Percentiles rank a stretch among this genome's conserved stretches.
Conservation (phyloP, 2,888 invertebrate genomes). For the Habrosyne pyritoides region DNA sequence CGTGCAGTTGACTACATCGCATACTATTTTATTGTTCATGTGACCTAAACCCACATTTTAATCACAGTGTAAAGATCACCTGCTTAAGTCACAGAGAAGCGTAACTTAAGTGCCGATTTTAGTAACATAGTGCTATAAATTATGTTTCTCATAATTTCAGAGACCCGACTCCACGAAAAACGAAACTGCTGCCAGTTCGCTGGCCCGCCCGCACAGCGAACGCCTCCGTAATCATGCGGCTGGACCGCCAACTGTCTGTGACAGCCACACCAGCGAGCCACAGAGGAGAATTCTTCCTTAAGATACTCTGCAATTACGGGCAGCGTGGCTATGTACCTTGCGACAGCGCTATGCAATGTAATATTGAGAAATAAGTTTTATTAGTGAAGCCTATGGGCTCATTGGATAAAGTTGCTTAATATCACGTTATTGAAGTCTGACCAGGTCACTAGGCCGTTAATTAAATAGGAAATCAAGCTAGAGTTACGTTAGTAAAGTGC, state of each 20-base stretch:
- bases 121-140: too few relatives aligned
- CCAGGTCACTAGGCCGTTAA: not conserved
- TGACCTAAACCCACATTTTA: too few relatives aligned
- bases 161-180: slow-evolving; percentile 59
- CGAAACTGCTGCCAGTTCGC: slow-evolving; percentile 44
- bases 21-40: too few relatives aligned
- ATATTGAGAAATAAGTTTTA: slow-evolving; percentile 12
- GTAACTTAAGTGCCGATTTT: too few relatives aligned
- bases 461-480: not conserved
- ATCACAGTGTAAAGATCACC: too few relatives aligned
- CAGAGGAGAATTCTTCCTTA: slow-evolving; percentile 47
- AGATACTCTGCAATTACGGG: slow-evolving; percentile 64
- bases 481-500: not conserved
- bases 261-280: slow-evolving; percentile 33
- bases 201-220: slow-evolving; percentile 56
- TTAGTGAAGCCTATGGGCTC: not conserved
- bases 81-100: too few relatives aligned
- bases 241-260: slow-evolving; percentile 44
- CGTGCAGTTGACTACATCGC: too few relatives aligned
- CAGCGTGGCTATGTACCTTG: slow-evolving; percentile 67
- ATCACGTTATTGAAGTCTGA: too few relatives aligned
- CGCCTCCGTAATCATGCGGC: slow-evolving; percentile 47
- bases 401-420: not conserved
- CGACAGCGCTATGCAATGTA: slow-evolving; percentile 49
- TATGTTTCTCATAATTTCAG: slow-evolving; percentile 45